Conservation (phyloP, 2,113 vertebrate species). For the Tetraodon nigroviridis region DNA sequence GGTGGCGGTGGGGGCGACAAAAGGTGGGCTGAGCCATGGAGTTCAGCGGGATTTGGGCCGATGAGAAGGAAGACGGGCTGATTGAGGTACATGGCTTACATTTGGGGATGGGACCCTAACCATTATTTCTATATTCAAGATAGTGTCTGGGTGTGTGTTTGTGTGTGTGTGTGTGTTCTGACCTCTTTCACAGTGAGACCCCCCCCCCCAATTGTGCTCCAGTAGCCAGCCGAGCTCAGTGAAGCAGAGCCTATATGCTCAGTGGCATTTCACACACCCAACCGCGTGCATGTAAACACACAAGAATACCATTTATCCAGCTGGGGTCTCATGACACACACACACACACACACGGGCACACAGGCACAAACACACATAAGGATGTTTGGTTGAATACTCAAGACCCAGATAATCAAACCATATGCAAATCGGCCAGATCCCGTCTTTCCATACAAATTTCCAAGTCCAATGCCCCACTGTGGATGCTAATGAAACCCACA, state of each 20-base stretch:
- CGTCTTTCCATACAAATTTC: conserved; percentile 1
- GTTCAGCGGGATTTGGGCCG: conserved; percentile 10
- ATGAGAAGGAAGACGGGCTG: conserved; percentile 16
- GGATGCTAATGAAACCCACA: not conserved
- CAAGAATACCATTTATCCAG: not conserved
- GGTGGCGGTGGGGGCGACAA: conserved; percentile 19
- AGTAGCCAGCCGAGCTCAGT: not conserved
- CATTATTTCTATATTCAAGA: conserved; percentile 56
- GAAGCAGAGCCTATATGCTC: not conserved
- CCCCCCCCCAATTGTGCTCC: not conserved
- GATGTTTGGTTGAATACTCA: conserved; percentile 60
- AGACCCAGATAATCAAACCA: conserved; percentile 40
- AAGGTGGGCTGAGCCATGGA: conserved; percentile 38
- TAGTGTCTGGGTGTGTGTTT: conserved; percentile 13
- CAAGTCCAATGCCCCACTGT: not conserved
- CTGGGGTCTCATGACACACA: conserved; percentile 50
- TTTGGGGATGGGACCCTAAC: conserved; percentile 39
- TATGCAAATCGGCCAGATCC: conserved; percentile 46
- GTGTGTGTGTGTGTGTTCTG: conserved; percentile 62
- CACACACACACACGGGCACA: conserved; percentile 15
- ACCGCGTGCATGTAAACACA: not conserved
- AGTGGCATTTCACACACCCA: not conserved
- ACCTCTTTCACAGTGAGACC: too few relatives aligned
- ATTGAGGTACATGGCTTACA: conserved; percentile 13
- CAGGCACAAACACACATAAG: conserved; percentile 38